Conservation (phyloP, 2,113 vertebrate genomes). For the Otis tarda region DNA sequence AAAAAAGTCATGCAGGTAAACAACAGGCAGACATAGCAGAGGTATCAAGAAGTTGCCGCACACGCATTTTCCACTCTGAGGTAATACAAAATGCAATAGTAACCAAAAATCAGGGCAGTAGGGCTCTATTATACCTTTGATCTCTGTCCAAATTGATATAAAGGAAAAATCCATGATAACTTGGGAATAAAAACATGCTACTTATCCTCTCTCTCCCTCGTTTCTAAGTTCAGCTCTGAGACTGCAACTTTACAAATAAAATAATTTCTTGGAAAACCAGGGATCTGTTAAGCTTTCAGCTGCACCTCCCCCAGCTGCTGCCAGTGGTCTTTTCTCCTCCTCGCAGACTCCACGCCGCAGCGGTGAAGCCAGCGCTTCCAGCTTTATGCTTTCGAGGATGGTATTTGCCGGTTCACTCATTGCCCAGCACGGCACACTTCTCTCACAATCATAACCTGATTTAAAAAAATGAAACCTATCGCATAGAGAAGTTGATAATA, state of each 20-base stretch:
- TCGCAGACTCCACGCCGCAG: fast-evolving
- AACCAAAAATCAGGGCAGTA: background rate
- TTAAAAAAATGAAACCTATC: background rate
- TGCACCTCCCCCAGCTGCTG: background rate
- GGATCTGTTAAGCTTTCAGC: background rate
- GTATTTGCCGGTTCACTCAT: background rate
- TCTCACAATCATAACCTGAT: background rate
- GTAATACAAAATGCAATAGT: background rate
- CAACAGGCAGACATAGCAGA: background rate
- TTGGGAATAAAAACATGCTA: background rate
- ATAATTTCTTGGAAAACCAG: background rate
- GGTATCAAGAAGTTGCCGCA: background rate
- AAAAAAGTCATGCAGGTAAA: background rate
- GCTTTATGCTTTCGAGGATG: fast-evolving
- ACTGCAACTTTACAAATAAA: background rate
- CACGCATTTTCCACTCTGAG: background rate
- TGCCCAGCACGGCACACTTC: fast-evolving
- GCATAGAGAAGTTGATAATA: fast-evolving
- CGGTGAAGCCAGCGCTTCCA: background rate
- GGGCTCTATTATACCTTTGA: background rate
- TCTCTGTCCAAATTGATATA: background rate
- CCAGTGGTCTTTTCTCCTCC: background rate
- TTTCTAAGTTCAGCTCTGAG: background rate
- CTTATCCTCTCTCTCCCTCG: background rate
- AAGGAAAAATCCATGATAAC: background rate